Percentiles rank a stretch among this genome's conserved stretches.
phyloP scores from a whole-genome alignment of 2,888 invertebrate species.

The Mylabris sibirica region DNA sequence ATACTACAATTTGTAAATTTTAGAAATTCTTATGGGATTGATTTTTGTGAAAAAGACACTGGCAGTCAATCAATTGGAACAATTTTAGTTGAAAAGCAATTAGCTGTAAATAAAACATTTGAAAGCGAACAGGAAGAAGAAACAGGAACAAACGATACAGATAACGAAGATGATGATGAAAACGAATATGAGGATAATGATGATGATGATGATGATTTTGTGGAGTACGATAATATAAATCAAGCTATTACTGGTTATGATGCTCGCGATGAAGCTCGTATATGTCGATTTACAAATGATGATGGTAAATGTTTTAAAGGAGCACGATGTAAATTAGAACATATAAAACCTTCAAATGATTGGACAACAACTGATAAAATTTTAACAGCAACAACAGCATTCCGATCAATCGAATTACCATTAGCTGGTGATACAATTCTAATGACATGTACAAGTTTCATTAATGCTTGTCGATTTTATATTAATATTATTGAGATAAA shows the following conservation, averaged over 20 bases:
- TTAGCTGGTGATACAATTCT: slow-evolving; percentile 30
- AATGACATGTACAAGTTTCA: slow-evolving; percentile 44
- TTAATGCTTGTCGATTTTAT: slow-evolving; percentile 42
- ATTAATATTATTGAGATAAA: slow-evolving; percentile 37
- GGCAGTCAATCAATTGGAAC: neutral
- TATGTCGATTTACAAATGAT: slow-evolving; percentile 46
- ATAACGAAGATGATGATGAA: neutral
- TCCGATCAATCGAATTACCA: slow-evolving; percentile 38
- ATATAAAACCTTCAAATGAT: slow-evolving; percentile 44
- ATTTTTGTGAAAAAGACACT: neutral
- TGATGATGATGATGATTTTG: slow-evolving; percentile 41
- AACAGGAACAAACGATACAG: neutral
- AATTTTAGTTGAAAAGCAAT: neutral
- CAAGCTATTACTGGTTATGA: slow-evolving; percentile 52
- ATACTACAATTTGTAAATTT: neutral
- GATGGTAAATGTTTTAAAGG: slow-evolving; percentile 51
- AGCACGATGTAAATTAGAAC: slow-evolving; percentile 49
- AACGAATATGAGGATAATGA: slow-evolving; percentile 35
- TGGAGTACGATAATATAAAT: slow-evolving; percentile 46
- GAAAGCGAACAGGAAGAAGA: neutral
- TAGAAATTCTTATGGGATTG: slow-evolving; percentile 11
- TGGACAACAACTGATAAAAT: slow-evolving; percentile 50
- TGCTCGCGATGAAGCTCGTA: slow-evolving; percentile 49
- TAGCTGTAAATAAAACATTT: neutral
- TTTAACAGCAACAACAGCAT: slow-evolving; percentile 35